Evolutionary conservation across 1,140 invertebrate genomes (phyloP).

Genomic region (Protaetia brevitarsis): DNA sequence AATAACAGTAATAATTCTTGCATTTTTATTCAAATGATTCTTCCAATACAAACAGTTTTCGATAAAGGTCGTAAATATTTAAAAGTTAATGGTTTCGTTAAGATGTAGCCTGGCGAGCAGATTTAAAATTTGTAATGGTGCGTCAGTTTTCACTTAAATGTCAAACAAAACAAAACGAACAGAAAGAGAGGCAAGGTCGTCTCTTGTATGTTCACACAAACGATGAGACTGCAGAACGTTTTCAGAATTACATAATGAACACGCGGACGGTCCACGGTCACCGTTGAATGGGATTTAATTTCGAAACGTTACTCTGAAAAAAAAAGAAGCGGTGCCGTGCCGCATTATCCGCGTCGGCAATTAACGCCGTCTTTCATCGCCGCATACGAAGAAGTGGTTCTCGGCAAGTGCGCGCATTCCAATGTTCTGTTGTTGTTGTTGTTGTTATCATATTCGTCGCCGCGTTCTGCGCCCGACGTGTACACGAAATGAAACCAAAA

Average conservation of each 20-base stretch:
- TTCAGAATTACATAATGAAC: constrained; percentile 9
- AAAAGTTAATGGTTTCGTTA: background rate
- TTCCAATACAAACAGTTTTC: too few species aligned
- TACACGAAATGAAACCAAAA: constrained; percentile 10
- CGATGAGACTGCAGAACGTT: constrained; percentile 6
- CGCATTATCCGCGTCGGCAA: background rate
- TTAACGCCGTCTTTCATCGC: constrained; percentile 1
- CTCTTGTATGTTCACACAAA: background rate
- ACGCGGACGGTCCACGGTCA: background rate
- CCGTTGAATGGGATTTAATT: constrained; percentile 14
- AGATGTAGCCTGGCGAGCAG: too few species aligned
- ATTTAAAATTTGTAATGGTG: background rate
- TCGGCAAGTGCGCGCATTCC: background rate
- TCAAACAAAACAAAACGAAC: background rate
- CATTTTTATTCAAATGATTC: too few species aligned
- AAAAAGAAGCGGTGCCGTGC: background rate
- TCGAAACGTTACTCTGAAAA: constrained; percentile 1
- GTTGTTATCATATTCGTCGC: too few species aligned
- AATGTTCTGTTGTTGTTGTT: background rate
- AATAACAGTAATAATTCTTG: too few species aligned
- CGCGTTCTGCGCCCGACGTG: too few species aligned
- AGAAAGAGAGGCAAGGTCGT: background rate
- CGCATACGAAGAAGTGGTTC: background rate
- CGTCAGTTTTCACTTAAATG: background rate
- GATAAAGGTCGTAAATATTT: too few species aligned